Conservation (phyloP, 2,113 vertebrate genomes). For the Tetrax tetrax region DNA sequence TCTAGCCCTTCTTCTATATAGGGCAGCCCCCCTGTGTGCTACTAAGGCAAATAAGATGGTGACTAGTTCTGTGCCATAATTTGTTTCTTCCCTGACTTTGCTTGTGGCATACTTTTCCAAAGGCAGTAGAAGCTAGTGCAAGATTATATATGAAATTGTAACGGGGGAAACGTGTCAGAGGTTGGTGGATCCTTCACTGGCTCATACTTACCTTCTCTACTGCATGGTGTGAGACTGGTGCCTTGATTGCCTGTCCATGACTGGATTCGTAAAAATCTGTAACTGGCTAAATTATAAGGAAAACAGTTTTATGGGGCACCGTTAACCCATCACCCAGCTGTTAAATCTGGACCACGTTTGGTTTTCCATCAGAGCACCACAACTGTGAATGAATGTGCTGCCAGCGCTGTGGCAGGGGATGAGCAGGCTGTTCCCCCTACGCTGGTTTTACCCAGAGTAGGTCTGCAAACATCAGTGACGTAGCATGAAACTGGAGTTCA, state of each 20-base stretch:
- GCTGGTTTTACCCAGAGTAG: not conserved
- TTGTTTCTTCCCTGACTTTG: not conserved
- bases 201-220: not conserved
- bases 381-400: not conserved
- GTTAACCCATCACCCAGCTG: not conserved
- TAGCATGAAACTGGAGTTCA: not conserved
- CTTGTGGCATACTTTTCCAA: not conserved
- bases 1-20: not conserved
- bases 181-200: not conserved
- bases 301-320: not conserved
- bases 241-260: not conserved
- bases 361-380: not conserved
- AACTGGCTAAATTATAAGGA: not conserved
- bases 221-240: not conserved
- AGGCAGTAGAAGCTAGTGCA: not conserved
- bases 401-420: not conserved
- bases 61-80: not conserved
- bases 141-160: not conserved
- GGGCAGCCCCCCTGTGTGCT: not conserved
- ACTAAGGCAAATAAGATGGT: not conserved
- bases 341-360: accelerated
- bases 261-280: not conserved
- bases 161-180: not conserved
- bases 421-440: not conserved
- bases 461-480: not conserved